Base-by-base conservation (phyloP, 2,113 vertebrate genomes). In the Myotis lucifugus region DNA sequence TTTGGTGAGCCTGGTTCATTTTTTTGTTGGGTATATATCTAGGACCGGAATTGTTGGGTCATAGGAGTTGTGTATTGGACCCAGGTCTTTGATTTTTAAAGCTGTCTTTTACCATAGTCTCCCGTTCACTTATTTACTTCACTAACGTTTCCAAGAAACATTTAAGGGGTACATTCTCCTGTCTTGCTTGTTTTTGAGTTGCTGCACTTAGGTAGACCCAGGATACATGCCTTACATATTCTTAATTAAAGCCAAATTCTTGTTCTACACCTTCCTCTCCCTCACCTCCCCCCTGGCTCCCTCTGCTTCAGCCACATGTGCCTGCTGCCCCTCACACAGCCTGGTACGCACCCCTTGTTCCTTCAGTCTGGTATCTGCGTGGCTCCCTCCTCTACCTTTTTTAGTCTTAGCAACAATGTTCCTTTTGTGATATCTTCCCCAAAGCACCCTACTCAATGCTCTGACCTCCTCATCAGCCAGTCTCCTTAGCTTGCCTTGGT, bases 241-340 rank as follows among this genome's bases (percentile, higher is more conserved):
- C 77, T 83, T 8, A 5, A 42, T 25, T 52, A 48, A 74, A 69
- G 42, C 37, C 92, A 59, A 10, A 48, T 27, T 73, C 50, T 34
- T 3, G 1, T 8, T 29, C n/a, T 81, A 37, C 12, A 11, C 0
- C 2, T 19, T 21, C 5, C 3, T 61, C 3, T 34, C 23, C 25
- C 2, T 8, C 2, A 2, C 27, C 11, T n/a, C 5, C 59, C 5
- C 17, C 19, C 9, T 23, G 1, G 0, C 6, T 4, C 37, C 25
- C 59, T 78, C 37, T 77, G 37, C 70, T 56, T n/a, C 17, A 27
- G 70, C 27, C 42, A 34, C 6, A 5, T 1, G 4, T 25, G 11
- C 27, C 90, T 84, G 15, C 13, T 23, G 40, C 14, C 50, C 21
- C 14, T n/a, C 37, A 29, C 21, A 37, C 9, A 52, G 9, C 15